phyloP scores from a whole-genome alignment of 2,113 vertebrate genomes.

The Chamaea fasciata region DNA sequence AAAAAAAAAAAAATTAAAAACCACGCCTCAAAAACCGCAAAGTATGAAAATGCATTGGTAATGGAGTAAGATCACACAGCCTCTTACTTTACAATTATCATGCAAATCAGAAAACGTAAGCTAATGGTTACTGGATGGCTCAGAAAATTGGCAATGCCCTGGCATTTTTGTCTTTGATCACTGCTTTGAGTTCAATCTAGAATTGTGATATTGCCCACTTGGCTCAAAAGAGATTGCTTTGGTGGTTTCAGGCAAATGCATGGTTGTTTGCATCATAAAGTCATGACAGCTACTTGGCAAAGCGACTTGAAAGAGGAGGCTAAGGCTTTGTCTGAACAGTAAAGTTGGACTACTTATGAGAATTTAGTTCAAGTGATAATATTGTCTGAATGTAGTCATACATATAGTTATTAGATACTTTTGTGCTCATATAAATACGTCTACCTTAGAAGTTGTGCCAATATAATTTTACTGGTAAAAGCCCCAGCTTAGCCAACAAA shows the following conservation, averaged over 20 bases:
- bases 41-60: not conserved
- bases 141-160: not conserved
- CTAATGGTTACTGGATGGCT: not conserved
- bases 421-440: not conserved
- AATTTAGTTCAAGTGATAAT: not conserved
- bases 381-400: not conserved
- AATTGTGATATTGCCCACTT: not conserved
- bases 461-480: not conserved
- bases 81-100: not conserved
- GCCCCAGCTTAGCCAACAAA: not conserved
- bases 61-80: not conserved
- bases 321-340: not conserved
- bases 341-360: not conserved
- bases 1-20: not conserved
- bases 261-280: not conserved
- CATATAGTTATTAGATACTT: not conserved
- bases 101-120: not conserved
- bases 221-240: not conserved
- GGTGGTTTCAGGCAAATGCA: not conserved
- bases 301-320: not conserved
- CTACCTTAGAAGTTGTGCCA: not conserved
- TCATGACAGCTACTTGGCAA: not conserved
- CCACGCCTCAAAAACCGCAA: rapidly evolving
- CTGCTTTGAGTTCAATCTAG: not conserved
- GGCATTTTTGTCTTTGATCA: not conserved